phyloP scores from a whole-genome alignment of 2,888 invertebrate genomes.

The Lasioglossum marginatum region DNA sequence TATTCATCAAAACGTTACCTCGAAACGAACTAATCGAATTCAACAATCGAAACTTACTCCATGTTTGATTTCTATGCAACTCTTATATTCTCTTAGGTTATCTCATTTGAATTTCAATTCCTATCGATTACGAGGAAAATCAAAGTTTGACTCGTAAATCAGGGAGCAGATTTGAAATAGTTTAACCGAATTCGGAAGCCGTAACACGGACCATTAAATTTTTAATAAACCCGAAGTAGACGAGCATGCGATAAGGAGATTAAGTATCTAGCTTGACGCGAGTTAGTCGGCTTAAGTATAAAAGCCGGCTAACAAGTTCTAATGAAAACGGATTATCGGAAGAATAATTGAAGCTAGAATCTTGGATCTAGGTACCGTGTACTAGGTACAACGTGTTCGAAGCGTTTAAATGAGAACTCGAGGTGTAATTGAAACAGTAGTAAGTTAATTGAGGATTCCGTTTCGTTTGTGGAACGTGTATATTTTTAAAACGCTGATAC shows the following conservation, averaged over 20 bases:
- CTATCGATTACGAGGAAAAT: background rate
- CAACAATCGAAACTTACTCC: background rate
- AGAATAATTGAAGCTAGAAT: background rate
- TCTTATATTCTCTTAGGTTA: too few relatives aligned
- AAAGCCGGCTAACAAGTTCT: background rate
- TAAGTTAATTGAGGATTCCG: background rate
- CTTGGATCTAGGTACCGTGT: background rate
- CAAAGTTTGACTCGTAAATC: background rate
- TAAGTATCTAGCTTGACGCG: background rate
- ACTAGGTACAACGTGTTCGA: background rate
- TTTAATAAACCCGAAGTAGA: background rate
- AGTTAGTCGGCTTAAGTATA: background rate
- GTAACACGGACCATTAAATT: background rate
- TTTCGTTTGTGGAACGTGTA: background rate
- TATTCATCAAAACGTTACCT: background rate
- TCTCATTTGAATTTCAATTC: too few relatives aligned
- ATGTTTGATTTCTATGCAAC: background rate
- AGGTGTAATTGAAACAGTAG: background rate
- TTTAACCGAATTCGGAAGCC: background rate
- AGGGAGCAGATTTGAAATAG: background rate
- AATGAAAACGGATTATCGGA: constrained; percentile 1
- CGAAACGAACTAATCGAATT: background rate
- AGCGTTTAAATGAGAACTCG: background rate
- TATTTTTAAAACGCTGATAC: background rate
- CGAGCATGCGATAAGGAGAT: background rate